Percentiles rank a stretch among this genome's conserved stretches.
Evolutionary conservation across 2,888 invertebrate genomes (phyloP).

Genomic region (Ochlodes sylvanus): DNA sequence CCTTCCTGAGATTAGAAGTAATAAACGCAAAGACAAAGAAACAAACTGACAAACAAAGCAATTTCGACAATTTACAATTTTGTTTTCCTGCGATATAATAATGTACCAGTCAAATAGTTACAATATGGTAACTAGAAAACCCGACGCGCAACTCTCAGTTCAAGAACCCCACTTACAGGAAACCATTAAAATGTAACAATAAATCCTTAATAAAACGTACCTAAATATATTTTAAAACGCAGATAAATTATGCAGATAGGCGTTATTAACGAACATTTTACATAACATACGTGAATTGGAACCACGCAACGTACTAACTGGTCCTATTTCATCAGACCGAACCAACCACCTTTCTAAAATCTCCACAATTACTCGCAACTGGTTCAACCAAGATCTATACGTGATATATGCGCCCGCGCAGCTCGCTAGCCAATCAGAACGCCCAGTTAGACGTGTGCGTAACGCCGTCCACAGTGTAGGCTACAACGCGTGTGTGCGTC

Average conservation of each 20-base stretch:
- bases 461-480: conserved; percentile 42
- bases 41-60: no score
- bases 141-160: neutral
- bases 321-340: conserved; percentile 62
- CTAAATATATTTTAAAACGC: conserved; percentile 26
- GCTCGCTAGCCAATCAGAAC: conserved; percentile 55
- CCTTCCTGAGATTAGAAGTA: no score
- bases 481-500: conserved; percentile 43
- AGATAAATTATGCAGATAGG: conserved; percentile 39
- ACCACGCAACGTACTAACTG: conserved; percentile 54
- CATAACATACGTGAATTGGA: conserved; percentile 48
- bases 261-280: conserved; percentile 46
- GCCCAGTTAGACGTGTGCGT: conserved; percentile 50
- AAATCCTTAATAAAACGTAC: conserved; percentile 7
- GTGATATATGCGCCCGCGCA: conserved; percentile 69
- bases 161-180: conserved; percentile 12
- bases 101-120: no score
- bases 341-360: conserved; percentile 80
- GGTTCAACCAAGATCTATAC: conserved; percentile 65
- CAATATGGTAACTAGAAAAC: no score
- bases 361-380: conserved; percentile 74
- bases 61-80: no score
- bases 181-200: conserved; percentile 3
- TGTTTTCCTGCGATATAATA: no score
- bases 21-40: no score